Base-by-base conservation (phyloP, 2,888 invertebrate genomes). In the Calephelis perditalis region DNA sequence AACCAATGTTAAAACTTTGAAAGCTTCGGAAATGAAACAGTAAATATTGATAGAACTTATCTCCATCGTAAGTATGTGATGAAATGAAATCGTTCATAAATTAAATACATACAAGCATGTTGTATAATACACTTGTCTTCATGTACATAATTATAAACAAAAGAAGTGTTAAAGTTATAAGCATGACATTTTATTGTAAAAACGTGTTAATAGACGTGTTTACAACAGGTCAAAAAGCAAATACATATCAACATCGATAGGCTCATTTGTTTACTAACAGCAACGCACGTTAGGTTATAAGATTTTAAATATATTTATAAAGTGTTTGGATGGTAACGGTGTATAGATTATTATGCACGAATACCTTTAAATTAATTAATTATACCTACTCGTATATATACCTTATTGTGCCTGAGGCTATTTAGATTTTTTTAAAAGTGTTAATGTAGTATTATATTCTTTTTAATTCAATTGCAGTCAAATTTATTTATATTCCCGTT, bases 41-140 rank as follows among this genome's bases (percentile, higher is more conserved):
- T 26, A 26, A 26, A 40, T 40, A 3, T 40, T 1, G 6, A 40
- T 40, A 40, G 40, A 40, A 40, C 6, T 7, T 40, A 7, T 40
- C 40, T 40, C 8, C 40, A 40, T 40, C 40, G 40, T 40, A 40
- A 40, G 40, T 40, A 40, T 40, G 40, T 7, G 40, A 40, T 4
- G 26, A 26, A 26, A 26, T 26, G 26, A 26, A 26, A 4, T 26
- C 26, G 26, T 26, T 26, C 26, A 26, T 26, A 26, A 26, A 26
- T 26, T 26, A 26, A 40, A 40, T n/a, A 55, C 37, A 49, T 55
- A 55, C 40, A 35, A 11, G 40, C 40, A 55, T 35, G 36, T 55
- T 55, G 55, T 55, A 55, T 37, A 12, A 55, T 55, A 55, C 55
- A 55, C 55, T n/a, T 40, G n/a, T 45, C 8, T 54, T 43, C 10